A percentile compares a stretch with the other conserved stretches of the same genome.
phyloP scores from a whole-genome alignment of 2,113 vertebrate genomes.

The Mesocricetus auratus region DNA sequence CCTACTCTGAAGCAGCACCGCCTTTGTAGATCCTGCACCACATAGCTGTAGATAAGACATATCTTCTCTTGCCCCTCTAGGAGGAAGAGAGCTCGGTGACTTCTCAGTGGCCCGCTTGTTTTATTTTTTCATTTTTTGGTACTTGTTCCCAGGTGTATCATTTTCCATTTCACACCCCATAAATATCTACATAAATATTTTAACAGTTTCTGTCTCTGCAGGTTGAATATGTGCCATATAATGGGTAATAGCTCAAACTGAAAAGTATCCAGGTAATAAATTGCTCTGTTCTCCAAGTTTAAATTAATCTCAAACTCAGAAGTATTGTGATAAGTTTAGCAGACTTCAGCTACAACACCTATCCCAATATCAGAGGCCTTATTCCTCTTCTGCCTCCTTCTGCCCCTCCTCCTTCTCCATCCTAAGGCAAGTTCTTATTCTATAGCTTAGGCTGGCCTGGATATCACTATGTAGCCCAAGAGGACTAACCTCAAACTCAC shows the following conservation, averaged over 20 bases:
- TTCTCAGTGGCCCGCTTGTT: constrained; percentile 57
- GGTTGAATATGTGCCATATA: constrained; percentile 46
- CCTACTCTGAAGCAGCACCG: background rate
- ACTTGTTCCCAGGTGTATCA: constrained; percentile 70
- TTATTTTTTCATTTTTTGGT: constrained; percentile 66
- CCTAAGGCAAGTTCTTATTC: background rate
- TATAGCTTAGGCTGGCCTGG: background rate
- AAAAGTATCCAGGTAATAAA: constrained; percentile 37
- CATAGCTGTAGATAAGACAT: background rate
- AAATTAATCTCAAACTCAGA: constrained; percentile 1
- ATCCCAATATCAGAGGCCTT: background rate
- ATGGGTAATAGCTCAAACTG: constrained; percentile 43
- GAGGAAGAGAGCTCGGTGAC: constrained; percentile 34
- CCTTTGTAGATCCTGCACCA: background rate
- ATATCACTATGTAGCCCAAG: background rate
- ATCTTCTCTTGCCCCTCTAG: background rate
- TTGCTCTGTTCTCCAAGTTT: background rate
- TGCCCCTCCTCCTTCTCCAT: background rate
- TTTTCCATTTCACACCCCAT: constrained; percentile 75
- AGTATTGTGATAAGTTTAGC: background rate
- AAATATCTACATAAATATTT: constrained; percentile 80
- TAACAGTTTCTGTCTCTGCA: constrained; percentile 66
- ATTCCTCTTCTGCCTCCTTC: background rate
- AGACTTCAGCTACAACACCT: background rate
- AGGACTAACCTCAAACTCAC: background rate